Evolutionary conservation across 2,888 invertebrate genomes (phyloP), one percentile per base, ranked within the genome.

Genomic region (Spatulosminthurus flaviceps): DNA sequence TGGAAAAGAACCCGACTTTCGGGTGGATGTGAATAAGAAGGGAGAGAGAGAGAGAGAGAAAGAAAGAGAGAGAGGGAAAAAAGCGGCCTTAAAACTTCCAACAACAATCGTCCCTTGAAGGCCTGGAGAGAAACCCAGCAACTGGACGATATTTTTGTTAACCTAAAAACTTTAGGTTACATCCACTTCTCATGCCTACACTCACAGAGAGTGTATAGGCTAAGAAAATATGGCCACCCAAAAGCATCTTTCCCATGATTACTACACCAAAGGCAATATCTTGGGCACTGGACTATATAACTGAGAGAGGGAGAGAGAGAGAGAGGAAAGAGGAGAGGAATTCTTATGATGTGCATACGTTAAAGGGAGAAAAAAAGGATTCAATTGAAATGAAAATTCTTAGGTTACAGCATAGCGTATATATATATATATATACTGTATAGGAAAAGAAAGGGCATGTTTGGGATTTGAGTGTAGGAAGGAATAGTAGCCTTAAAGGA

Each of bases 171-270:
- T 51, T 51, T 11, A 11, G 51, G 51, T 51, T 19, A 51, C 51
- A 51, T 51, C 5, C n/a, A 51, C 5, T 16, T 9, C 51, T 51
- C 2, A 51, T 51, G 51, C n/a, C n/a, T 51, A 51, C 51, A 11
- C 51, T 51, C 51, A n/a, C 24, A 22, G 2, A 4, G 51, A 51
- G 51, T 41, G 43, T 41, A n/a, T n/a, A 34, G 75, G 51, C 21
- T 43, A 76, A 76, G 76, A 67, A 76, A 76, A 76, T 76, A 76
- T 76, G 76, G 67, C 76, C 76, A 76, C 76, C 76, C 76, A 76
- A 66, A 42, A 66, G 26, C 75, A 74, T 74, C 61, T 74, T 74
- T 51, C 74, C 51, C 29, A 60, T 64, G 64, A 64, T 64, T 64
- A 64, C 64, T 24, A 64, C 64, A 22, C 64, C 11, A 22, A 22